Base-by-base conservation (phyloP, 2,797 vertebrate genomes). In the Labroides dimidiatus region DNA sequence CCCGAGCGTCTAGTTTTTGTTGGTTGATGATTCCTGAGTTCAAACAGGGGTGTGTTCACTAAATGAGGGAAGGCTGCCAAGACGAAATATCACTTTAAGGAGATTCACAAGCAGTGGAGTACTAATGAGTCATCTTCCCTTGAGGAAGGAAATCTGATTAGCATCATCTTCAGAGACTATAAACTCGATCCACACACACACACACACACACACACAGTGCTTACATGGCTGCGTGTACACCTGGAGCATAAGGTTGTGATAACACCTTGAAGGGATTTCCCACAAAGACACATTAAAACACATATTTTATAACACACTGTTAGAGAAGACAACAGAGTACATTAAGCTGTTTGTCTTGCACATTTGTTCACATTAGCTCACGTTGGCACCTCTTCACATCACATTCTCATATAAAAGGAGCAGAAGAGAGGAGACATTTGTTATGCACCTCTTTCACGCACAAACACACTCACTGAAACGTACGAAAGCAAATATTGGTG, bases 41-140 rank as follows among this genome's bases (percentile, higher is more conserved):
- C 67, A 73, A 51, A 54, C 23, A 49, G 42, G 72, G 55, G 55
- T 43, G 45, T 66, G 45, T 43, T 60, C 51, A 45, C 53, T 48
- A 36, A 63, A 54, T 43, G 17, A 52, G 52, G 58, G 78, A 69
- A 78, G 13, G 27, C 53, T 50, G 17, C 56, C 57, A 48, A 70
- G 58, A 61, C 69, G 52, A 81, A 61, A 72, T 78, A 72, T 80
- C 55, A 82, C 72, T 82, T 70, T 64, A 80, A 77, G 57, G 52
- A 85, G 78, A 71, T 55, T 84, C 69, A 72, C 54, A 69, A 83
- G 45, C 64, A 49, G 72, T 16, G 21, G 61, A 78, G 57, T 44
- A 48, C 71, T 81, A 86, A 87, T 87, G 83, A 91, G 74, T 91
- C 82, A 86, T 85, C 71, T 65, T 74, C 52, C 74, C 72, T 81